phyloP scores from a whole-genome alignment of 2,797 vertebrate species.

The Rhodeus uyekii region DNA sequence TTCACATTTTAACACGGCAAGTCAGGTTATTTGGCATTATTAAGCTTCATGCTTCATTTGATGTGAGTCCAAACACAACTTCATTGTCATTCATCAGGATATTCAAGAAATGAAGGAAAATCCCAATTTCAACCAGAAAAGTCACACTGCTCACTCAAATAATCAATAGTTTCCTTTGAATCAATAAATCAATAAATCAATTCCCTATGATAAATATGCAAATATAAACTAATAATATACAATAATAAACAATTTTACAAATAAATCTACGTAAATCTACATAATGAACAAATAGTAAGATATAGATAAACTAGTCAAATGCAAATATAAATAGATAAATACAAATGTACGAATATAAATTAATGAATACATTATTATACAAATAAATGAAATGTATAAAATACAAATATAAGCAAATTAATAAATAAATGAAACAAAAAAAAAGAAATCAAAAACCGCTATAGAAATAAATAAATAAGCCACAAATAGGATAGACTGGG shows the following conservation, averaged over 20 bases:
- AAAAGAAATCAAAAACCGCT: neutral
- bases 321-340: neutral
- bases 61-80: neutral
- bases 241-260: neutral
- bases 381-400: neutral
- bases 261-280: neutral
- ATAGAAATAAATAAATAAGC: neutral
- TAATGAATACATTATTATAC: neutral
- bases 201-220: neutral
- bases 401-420: neutral
- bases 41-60: neutral
- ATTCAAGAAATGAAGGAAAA: neutral
- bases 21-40: slow-evolving; percentile 24
- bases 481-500: neutral
- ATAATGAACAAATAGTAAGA: neutral
- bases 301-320: neutral
- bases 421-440: neutral
- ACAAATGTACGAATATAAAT: neutral
- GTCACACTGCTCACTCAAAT: too few relatives aligned
- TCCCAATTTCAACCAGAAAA: neutral
- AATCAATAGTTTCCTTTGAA: neutral
- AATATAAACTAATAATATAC: neutral
- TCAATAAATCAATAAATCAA: neutral
- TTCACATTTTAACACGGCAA: neutral
- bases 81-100: neutral